Evolutionary conservation across 92 coral and sea anemone genomes (phyloP).

Genomic region (Porites rus): DNA sequence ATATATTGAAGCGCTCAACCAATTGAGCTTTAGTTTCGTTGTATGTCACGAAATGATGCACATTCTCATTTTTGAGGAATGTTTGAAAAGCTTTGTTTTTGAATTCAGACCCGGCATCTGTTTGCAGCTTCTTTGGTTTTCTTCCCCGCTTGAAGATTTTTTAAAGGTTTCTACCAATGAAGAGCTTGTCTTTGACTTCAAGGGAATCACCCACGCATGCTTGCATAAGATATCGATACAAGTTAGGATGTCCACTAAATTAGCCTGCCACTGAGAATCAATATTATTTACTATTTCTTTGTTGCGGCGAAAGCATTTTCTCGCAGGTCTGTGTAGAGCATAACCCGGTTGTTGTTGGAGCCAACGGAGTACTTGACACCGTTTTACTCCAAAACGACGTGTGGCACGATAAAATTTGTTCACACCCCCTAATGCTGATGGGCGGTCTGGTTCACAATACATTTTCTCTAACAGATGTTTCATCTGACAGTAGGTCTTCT

Average conservation of each 20-base stretch:
- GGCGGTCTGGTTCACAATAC: neutral
- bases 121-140: neutral
- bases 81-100: neutral
- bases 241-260: neutral
- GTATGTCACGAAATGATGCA: neutral
- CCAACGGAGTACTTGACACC: conserved; percentile 2
- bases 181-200: conserved; percentile 8
- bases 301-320: conserved; percentile 7
- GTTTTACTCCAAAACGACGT: conserved; percentile 6
- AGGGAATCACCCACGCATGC: conserved; percentile 27
- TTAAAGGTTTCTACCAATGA: conserved; percentile 29
- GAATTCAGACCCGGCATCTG: neutral
- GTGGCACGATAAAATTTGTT: conserved; percentile 1
- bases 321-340: conserved; percentile 12
- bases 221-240: neutral
- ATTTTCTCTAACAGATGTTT: no score
- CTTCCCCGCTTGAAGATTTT: neutral
- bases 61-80: neutral
- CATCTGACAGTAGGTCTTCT: neutral
- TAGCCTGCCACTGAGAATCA: neutral
- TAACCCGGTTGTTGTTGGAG: conserved; percentile 22
- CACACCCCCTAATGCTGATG: neutral
- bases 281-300: neutral
- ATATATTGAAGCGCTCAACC: no score
- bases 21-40: no score